Percentiles rank a stretch among this genome's conserved stretches.
Conservation (phyloP, 2,888 invertebrate species). For the Drosophila prostipennis region DNA sequence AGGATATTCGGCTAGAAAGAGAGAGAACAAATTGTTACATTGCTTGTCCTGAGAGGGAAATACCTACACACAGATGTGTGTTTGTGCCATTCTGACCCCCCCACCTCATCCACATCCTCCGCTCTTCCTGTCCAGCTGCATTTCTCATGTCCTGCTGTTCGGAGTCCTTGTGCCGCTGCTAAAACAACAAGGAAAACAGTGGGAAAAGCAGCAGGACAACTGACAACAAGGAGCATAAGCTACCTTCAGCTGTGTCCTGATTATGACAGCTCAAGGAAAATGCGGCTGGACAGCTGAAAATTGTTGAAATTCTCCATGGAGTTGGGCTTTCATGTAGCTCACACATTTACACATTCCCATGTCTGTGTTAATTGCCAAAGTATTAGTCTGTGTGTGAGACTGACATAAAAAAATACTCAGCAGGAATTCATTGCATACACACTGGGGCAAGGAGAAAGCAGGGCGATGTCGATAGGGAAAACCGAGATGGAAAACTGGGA, state of each 20-base stretch:
- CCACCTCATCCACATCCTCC: conserved; percentile 11
- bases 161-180: conserved; percentile 55
- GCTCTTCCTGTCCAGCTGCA: conserved; percentile 61
- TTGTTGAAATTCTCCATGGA: conserved; percentile 64
- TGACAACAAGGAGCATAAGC: conserved; percentile 51
- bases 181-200: conserved; percentile 19
- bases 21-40: conserved; percentile 43
- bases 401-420: conserved; percentile 28
- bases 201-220: conserved; percentile 32
- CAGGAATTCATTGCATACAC: conserved; percentile 44
- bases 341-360: conserved; percentile 23
- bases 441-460: conserved; percentile 24
- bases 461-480: conserved; percentile 8
- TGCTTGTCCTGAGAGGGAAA: conserved; percentile 30
- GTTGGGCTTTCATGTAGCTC: conserved; percentile 48
- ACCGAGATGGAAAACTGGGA: conserved; percentile 10
- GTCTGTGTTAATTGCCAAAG: conserved; percentile 68
- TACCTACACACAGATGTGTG: conserved; percentile 9
- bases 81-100: conserved; percentile 21
- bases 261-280: conserved; percentile 77
- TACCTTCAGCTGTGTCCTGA: conserved; percentile 71
- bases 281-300: conserved; percentile 56
- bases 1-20: conserved; percentile 30
- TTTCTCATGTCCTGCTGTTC: conserved; percentile 49
- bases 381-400: conserved; percentile 36